These are phyloP conservation scores for Meriones unguiculatus DNA, from an alignment of 2,113 vertebrate genomes.

Conservation along the genomic window DNA sequence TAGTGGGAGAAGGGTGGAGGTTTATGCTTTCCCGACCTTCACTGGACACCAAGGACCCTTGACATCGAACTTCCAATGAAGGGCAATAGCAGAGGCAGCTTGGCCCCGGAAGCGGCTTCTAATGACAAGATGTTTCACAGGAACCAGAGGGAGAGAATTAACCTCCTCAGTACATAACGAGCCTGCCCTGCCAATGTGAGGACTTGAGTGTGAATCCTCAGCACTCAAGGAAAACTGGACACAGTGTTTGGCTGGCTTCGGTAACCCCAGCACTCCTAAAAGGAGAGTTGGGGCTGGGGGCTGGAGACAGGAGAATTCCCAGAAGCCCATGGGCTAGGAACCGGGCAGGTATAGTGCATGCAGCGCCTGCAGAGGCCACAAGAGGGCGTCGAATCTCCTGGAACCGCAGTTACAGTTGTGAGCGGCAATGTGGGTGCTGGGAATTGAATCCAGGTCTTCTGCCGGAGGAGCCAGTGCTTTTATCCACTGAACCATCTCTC, in stretches of 20 bases:
- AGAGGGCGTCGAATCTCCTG: not conserved
- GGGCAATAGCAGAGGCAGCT: not conserved
- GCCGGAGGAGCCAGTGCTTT: not conserved
- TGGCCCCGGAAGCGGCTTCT: not conserved
- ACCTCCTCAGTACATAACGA: not conserved
- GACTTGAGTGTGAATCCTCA: not conserved
- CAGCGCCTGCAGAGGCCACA: not conserved
- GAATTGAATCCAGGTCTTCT: not conserved
- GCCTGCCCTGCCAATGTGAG: not conserved
- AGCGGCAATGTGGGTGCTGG: not conserved
- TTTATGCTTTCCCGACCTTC: not conserved
- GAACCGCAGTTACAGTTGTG: not conserved
- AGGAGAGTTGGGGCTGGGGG: too few relatives aligned
- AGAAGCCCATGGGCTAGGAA: not conserved
- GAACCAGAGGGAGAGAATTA: not conserved
- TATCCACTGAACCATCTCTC: not conserved
- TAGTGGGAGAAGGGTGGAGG: not conserved
- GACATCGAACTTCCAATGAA: not conserved
- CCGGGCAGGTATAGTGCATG: not conserved
- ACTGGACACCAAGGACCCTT: not conserved
- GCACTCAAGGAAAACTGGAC: not conserved
- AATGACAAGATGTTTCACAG: not conserved
- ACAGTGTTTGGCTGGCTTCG: not conserved
- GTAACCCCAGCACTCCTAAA: not conserved
- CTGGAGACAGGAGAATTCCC: not conserved